A percentile compares a stretch with the other conserved stretches of the same genome.
phyloP scores from a whole-genome alignment of 2,797 vertebrate genomes.

The Acrossocheilus wenchowensis region DNA sequence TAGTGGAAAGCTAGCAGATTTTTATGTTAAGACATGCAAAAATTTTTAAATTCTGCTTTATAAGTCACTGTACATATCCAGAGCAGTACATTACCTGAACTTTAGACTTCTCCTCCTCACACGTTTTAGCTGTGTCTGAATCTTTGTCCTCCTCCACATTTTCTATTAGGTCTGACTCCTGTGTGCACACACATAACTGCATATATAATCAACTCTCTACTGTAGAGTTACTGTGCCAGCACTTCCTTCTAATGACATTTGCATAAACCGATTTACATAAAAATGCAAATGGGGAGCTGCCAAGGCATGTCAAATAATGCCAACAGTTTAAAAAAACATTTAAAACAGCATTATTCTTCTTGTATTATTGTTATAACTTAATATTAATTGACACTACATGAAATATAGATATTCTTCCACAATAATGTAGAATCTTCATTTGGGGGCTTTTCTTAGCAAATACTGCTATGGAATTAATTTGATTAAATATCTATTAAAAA shows the following conservation, averaged over 20 bases:
- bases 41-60: background rate
- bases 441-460: background rate
- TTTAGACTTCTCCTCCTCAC: constrained; percentile 84
- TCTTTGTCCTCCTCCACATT: constrained; percentile 72
- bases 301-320: background rate
- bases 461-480: background rate
- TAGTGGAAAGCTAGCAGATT: background rate
- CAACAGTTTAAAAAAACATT: background rate
- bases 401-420: background rate
- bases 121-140: constrained; percentile 64
- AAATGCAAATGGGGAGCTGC: background rate
- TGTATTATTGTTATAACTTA: background rate
- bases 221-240: background rate
- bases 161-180: constrained; percentile 74
- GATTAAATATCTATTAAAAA: background rate
- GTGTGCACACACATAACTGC: constrained; percentile 53
- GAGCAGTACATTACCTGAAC: constrained; percentile 81
- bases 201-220: background rate
- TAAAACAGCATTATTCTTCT: background rate
- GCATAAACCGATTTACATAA: background rate
- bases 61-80: background rate
- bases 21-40: background rate
- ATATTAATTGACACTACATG: background rate
- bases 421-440: background rate
- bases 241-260: constrained; percentile 9